Conservation (phyloP, 2,113 vertebrate genomes). For the Quiscalus mexicanus region DNA sequence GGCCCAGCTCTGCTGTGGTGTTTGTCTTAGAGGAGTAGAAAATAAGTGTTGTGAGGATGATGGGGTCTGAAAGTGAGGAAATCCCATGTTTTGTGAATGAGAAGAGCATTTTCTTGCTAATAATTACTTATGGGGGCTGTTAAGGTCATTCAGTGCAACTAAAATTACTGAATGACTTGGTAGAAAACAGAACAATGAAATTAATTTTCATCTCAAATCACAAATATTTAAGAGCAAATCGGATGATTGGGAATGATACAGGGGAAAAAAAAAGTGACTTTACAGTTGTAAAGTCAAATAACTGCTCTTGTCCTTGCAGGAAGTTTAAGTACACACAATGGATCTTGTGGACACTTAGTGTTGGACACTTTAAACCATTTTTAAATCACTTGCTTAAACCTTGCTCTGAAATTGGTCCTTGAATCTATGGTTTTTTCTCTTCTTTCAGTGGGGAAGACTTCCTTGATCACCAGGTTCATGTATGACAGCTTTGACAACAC, state of each 20-base stretch:
- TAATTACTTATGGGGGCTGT: background rate
- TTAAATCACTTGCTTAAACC: background rate
- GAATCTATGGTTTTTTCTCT: background rate
- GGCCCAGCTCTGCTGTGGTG: too few relatives aligned
- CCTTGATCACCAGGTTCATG: slow-evolving; percentile 98
- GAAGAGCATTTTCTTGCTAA: background rate
- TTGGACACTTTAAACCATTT: background rate
- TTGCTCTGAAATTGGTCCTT: background rate
- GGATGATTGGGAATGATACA: background rate
- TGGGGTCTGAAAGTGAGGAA: background rate
- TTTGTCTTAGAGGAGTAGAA: background rate
- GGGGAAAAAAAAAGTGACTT: too few relatives aligned
- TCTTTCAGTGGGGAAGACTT: slow-evolving; percentile 94
- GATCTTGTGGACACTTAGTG: background rate
- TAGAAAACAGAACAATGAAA: background rate
- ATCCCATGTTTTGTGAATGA: background rate
- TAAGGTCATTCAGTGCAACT: background rate
- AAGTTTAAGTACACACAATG: background rate
- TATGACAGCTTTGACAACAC: slow-evolving; percentile 99
- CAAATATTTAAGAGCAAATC: background rate
- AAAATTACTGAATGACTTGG: background rate
- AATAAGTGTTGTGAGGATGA: background rate
- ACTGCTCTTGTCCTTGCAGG: background rate
- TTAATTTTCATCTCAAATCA: accelerated
- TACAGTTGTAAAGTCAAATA: accelerated